phyloP scores from a whole-genome alignment of 2,113 vertebrate species.

The Hystrix cristata region DNA sequence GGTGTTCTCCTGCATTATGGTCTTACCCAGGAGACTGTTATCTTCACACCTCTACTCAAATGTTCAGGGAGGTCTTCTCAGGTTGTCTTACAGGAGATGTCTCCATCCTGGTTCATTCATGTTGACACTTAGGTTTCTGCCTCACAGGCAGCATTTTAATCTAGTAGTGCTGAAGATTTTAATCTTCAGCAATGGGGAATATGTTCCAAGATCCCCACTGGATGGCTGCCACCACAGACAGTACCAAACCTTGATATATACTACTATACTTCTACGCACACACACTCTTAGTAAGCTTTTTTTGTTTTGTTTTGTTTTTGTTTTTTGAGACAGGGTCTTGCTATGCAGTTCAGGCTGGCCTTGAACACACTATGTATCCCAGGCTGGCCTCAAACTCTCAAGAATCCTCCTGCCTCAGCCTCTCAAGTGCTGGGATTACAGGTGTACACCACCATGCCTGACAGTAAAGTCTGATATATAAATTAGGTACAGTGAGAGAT shows the following conservation, averaged over 20 bases:
- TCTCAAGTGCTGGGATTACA: too few species aligned
- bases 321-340: too few species aligned
- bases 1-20: neutral
- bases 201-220: neutral
- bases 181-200: neutral
- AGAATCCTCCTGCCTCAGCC: too few species aligned
- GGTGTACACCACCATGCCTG: too few species aligned
- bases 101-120: neutral
- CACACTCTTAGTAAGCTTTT: too few species aligned
- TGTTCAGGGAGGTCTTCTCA: neutral
- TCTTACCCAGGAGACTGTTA: too few species aligned
- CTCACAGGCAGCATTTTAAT: conserved; percentile 26
- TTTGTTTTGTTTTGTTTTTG: too few species aligned
- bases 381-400: too few species aligned
- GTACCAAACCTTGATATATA: neutral
- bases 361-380: too few species aligned
- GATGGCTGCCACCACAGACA: neutral
- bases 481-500: neutral
- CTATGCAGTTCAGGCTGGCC: too few species aligned
- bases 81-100: neutral
- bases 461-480: neutral
- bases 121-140: neutral
- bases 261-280: neutral
- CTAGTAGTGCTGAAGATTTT: too few species aligned
- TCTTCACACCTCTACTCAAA: neutral